phyloP scores from a whole-genome alignment of 2,797 vertebrate genomes.

The Diglossa cyanea region DNA sequence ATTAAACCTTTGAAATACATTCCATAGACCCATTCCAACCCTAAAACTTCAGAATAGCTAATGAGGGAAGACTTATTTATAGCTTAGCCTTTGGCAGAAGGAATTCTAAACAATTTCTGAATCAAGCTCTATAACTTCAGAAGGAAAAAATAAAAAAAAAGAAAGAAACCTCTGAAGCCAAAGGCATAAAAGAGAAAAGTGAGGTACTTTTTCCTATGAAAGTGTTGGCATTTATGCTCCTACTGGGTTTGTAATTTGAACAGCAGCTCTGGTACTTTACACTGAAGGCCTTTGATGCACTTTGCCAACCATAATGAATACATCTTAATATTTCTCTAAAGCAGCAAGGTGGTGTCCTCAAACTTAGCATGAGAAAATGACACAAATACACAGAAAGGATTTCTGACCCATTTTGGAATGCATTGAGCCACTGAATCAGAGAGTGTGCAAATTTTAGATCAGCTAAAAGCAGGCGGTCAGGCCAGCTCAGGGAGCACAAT shows the following conservation, averaged over 20 bases:
- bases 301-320: not conserved
- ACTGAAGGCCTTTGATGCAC: not conserved
- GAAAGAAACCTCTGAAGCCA: conserved; percentile 21
- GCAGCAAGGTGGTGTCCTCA: not conserved
- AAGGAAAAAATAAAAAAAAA: not conserved
- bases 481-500: not conserved
- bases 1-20: conserved; percentile 34
- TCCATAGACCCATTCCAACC: conserved; percentile 57
- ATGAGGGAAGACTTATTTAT: conserved; percentile 72
- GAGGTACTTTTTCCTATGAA: not conserved
- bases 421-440: not conserved
- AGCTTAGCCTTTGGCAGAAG: conserved; percentile 64
- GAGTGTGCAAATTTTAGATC: not conserved
- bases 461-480: not conserved
- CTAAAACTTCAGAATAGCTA: conserved; percentile 59
- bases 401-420: not conserved
- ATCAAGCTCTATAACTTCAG: conserved; percentile 46
- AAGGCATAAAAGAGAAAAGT: conserved; percentile 12
- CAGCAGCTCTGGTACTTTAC: not conserved
- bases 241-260: conserved; percentile 10
- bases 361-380: not conserved
- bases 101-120: conserved; percentile 67
- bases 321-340: not conserved
- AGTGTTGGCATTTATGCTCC: not conserved
- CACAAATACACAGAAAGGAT: not conserved